Evolutionary conservation across 92 coral and sea anemone genomes (phyloP).

Genomic region (Porites lobata): DNA sequence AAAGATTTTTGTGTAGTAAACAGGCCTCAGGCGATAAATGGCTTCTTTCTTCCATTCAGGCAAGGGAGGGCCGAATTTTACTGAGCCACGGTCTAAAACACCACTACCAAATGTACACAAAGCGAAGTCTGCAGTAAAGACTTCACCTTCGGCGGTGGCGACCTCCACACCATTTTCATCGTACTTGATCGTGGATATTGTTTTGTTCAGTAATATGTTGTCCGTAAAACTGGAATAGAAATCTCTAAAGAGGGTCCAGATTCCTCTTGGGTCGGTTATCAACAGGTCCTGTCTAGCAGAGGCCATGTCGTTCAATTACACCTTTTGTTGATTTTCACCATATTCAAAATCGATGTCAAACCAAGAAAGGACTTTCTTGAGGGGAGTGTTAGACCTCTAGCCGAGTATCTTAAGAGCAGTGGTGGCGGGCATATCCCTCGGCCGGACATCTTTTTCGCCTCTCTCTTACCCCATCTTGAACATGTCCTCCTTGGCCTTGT

Average conservation of each 20-base stretch:
- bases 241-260: conserved; percentile 26
- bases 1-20: conserved; percentile 38
- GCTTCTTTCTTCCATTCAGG: conserved; percentile 47
- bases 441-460: conserved; percentile 1
- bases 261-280: conserved; percentile 28
- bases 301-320: conserved; percentile 29
- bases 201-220: conserved; percentile 29
- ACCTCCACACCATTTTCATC: conserved; percentile 12
- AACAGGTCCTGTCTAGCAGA: conserved; percentile 1
- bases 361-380: conserved; percentile 30
- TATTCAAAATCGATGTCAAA: conserved; percentile 37
- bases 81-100: conserved; percentile 9
- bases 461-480: conserved; percentile 23
- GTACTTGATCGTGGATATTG: conserved; percentile 26
- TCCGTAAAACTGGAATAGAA: conserved; percentile 21
- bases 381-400: conserved; percentile 24
- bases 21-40: conserved; percentile 9
- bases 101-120: conserved; percentile 33
- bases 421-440: conserved; percentile 34
- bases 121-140: conserved; percentile 22
- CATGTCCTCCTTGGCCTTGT: neutral
- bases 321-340: neutral
- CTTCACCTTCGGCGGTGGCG: conserved; percentile 10
- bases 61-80: conserved; percentile 20
- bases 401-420: conserved; percentile 12